These are phyloP conservation scores for Peromyscus attwateri DNA, from an alignment of 2,797 vertebrate species.

Conservation along the genomic window DNA sequence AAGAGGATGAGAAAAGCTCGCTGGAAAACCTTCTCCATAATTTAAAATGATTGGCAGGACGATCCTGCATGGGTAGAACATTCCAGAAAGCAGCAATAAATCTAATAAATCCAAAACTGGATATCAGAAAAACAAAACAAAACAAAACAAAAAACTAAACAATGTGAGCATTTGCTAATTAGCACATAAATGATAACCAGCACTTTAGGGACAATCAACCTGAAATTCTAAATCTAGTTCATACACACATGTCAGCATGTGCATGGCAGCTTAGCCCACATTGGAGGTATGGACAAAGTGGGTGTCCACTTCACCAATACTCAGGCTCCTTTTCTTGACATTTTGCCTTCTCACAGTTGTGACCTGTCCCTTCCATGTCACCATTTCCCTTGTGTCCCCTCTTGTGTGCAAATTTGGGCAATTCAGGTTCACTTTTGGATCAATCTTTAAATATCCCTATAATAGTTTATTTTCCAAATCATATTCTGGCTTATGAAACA, in stretches of 20 bases:
- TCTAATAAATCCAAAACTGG: neutral
- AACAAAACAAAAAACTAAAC: neutral
- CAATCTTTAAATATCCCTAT: neutral
- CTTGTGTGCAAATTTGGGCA: neutral
- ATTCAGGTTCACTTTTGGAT: neutral
- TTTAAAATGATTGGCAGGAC: neutral
- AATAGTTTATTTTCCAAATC: constrained; percentile 12
- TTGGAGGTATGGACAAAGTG: neutral
- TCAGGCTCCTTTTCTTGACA: neutral
- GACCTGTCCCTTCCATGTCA: accelerated
- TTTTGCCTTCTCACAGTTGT: neutral
- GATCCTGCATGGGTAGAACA: neutral
- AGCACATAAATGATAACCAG: neutral
- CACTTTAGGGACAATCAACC: neutral
- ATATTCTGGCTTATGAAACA: neutral
- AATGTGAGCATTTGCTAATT: neutral
- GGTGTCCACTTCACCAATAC: neutral
- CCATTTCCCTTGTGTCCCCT: neutral
- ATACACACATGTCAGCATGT: no score
- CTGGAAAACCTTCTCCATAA: neutral
- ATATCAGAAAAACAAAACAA: neutral
- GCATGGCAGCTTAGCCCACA: neutral
- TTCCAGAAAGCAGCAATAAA: neutral
- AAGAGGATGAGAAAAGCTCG: neutral
- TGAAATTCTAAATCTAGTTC: neutral